These are phyloP conservation scores for Cataglyphis hispanica DNA, from an alignment of 1,140 invertebrate species.

Conservation along the genomic window DNA sequence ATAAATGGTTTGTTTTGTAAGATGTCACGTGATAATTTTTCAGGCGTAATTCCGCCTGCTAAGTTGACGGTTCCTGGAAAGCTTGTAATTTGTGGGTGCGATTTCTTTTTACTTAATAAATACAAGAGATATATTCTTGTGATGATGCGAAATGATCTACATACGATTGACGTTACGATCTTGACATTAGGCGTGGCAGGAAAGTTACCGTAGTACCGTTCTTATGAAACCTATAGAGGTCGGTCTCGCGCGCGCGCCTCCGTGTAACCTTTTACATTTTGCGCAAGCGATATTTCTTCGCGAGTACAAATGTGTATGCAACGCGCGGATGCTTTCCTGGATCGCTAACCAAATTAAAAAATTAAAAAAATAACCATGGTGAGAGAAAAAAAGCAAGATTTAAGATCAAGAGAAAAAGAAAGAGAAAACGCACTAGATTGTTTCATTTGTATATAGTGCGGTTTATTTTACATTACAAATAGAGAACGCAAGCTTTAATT, in stretches of 20 bases:
- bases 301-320: slow-evolving; percentile 60
- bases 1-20: no score
- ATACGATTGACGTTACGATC: slow-evolving; percentile 62
- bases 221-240: slow-evolving; percentile 54
- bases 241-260: slow-evolving; percentile 43
- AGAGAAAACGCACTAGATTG: slow-evolving; percentile 14
- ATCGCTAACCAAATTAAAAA: slow-evolving; percentile 16
- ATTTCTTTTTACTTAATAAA: not conserved
- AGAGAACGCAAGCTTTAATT: slow-evolving; percentile 1
- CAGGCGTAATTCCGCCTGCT: not conserved
- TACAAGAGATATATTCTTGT: not conserved
- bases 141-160: slow-evolving; percentile 11
- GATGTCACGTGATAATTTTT: not conserved
- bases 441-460: slow-evolving; percentile 11
- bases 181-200: slow-evolving; percentile 75
- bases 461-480: slow-evolving; percentile 13
- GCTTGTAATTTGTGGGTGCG: not conserved
- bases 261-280: slow-evolving; percentile 72
- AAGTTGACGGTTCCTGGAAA: not conserved
- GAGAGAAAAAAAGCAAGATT: not conserved
- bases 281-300: slow-evolving; percentile 73
- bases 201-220: slow-evolving; percentile 54
- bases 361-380: slow-evolving; percentile 3
- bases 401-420: not conserved
- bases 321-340: slow-evolving; percentile 56